Conservation (phyloP, 1,140 invertebrate genomes). For the Phymastichus coffea region DNA sequence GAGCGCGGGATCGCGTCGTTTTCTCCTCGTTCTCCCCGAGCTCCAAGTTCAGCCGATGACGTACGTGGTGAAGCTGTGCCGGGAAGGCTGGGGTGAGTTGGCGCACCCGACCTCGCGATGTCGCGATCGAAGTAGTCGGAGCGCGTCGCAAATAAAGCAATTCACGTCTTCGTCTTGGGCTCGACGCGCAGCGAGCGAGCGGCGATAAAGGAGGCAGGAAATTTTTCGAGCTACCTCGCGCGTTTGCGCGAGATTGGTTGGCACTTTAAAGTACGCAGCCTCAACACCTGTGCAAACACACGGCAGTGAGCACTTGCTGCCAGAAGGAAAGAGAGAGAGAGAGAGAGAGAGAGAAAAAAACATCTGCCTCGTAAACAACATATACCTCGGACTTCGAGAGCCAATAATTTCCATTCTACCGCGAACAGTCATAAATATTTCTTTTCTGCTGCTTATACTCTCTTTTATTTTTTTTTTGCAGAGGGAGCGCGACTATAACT, state of each 20-base stretch:
- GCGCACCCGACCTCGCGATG: conserved; percentile 75
- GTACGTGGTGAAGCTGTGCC: conserved; percentile 5
- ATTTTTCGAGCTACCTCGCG: neutral
- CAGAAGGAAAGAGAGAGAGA: too few species aligned
- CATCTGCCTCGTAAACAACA: neutral
- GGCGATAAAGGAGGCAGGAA: too few species aligned
- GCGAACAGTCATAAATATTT: neutral
- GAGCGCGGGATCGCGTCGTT: neutral
- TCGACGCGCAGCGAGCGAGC: too few species aligned
- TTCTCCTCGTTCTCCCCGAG: neutral
- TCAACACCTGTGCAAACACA: conserved; percentile 1
- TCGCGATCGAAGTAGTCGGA: conserved; percentile 65
- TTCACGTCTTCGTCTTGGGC: too few species aligned
- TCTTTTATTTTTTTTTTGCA: neutral
- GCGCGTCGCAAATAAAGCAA: too few species aligned
- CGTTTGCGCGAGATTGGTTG: neutral
- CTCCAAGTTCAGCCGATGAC: neutral
- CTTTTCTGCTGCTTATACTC: too few species aligned
- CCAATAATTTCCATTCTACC: neutral
- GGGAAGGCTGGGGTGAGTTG: conserved; percentile 21
- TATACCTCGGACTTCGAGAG: neutral
- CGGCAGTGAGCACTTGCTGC: too few species aligned
- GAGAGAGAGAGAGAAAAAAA: too few species aligned
- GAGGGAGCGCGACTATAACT: neutral
- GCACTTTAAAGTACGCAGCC: neutral